Conservation (phyloP, 2,113 vertebrate species). For the Andinoacara biseriatus region DNA sequence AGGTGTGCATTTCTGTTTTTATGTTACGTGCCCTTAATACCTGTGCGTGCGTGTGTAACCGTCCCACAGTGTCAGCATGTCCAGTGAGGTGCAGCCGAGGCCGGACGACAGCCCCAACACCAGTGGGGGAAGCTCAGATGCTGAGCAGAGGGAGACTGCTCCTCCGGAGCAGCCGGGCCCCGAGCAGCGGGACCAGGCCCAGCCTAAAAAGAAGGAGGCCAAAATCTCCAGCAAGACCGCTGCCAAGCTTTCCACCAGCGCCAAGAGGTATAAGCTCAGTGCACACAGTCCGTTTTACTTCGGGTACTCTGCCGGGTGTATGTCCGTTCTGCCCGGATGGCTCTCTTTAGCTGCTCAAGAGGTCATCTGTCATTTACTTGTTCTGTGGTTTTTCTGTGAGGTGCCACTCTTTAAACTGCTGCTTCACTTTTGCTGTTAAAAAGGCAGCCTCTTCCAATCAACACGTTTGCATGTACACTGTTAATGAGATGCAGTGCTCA, state of each 20-base stretch:
- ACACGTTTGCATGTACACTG: background rate
- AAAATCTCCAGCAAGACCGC: constrained; percentile 98
- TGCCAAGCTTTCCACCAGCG: constrained; percentile 95
- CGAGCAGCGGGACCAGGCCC: constrained; percentile 89
- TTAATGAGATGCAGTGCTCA: background rate
- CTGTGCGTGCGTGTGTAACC: background rate
- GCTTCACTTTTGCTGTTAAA: background rate
- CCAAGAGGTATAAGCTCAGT: constrained; percentile 86
- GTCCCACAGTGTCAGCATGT: constrained; percentile 84
- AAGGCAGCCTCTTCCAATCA: background rate
- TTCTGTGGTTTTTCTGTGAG: background rate
- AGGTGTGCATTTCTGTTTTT: background rate
- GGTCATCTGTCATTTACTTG: background rate
- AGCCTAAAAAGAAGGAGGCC: constrained; percentile 95
- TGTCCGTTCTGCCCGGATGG: background rate
- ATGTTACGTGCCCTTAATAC: background rate
- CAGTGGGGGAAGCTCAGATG: constrained; percentile 94
- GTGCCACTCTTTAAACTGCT: background rate
- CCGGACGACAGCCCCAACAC: constrained; percentile 95
- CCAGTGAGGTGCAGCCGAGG: constrained; percentile 91
- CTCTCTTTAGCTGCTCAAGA: background rate
- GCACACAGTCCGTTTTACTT: background rate
- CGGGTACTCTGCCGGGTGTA: background rate
- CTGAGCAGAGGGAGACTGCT: constrained; percentile 89
- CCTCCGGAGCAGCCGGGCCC: constrained; percentile 80